A percentile compares a stretch with the other conserved stretches of the same genome.
phyloP scores from a whole-genome alignment of 2,797 vertebrate genomes.

The Molossus alvarezi region DNA sequence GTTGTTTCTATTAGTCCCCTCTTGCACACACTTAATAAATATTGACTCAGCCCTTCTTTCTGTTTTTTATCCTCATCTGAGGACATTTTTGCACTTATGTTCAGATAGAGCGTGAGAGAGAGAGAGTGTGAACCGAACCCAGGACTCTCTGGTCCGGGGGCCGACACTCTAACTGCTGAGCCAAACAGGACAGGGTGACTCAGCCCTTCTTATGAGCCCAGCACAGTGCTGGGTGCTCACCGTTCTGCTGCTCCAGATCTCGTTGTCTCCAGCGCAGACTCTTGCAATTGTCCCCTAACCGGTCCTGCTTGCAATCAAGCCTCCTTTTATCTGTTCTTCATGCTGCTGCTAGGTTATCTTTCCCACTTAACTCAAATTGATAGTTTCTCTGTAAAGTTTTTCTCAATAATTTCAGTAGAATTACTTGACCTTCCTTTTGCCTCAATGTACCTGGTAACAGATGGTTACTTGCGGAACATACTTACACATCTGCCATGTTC shows the following conservation, averaged over 20 bases:
- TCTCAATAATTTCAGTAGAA: slow-evolving; percentile 2
- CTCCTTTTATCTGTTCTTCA: background rate
- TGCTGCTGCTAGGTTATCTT: background rate
- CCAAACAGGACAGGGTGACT: background rate
- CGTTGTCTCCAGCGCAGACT: background rate
- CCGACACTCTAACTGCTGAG: no score
- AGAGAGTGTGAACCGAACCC: no score
- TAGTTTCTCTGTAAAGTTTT: background rate
- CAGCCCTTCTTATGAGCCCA: background rate
- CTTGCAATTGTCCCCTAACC: background rate
- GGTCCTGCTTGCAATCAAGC: background rate
- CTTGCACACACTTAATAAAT: background rate
- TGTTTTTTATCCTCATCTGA: no score
- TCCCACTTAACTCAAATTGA: background rate
- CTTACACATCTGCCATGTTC: background rate
- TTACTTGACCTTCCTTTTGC: background rate
- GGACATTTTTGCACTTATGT: no score
- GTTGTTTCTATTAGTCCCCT: background rate
- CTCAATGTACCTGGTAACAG: background rate
- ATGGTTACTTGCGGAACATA: background rate
- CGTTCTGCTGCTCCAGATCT: background rate
- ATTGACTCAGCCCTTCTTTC: background rate
- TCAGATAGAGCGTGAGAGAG: no score
- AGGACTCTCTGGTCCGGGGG: no score
- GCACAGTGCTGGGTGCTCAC: background rate